Evolutionary conservation across 2,113 vertebrate genomes (phyloP).

Genomic region (Willisornis vidua): DNA sequence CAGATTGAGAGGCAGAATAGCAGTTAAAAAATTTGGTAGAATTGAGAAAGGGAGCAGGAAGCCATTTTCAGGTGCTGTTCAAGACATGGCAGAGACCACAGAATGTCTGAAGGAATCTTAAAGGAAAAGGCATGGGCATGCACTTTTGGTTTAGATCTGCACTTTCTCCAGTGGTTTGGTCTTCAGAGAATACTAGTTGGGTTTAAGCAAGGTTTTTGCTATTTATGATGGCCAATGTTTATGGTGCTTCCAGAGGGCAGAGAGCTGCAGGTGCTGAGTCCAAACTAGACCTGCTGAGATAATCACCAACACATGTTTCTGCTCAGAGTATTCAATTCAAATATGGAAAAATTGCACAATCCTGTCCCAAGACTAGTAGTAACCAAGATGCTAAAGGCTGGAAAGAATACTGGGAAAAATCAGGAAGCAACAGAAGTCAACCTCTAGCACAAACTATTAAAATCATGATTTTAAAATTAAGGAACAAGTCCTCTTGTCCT

Average conservation of each 20-base stretch:
- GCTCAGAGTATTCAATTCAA: neutral
- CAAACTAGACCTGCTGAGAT: neutral
- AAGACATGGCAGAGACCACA: neutral
- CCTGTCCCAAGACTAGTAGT: neutral
- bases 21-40: neutral
- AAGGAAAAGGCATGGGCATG: neutral
- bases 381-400: neutral
- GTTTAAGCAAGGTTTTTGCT: neutral
- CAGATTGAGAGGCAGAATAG: neutral
- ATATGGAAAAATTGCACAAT: neutral
- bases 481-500: neutral
- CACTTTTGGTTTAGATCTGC: neutral
- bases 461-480: neutral
- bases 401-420: neutral
- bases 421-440: neutral
- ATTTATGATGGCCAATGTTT: neutral
- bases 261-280: neutral
- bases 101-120: neutral
- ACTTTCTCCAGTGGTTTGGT: neutral
- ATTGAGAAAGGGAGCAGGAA: neutral
- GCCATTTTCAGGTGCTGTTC: neutral
- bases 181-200: neutral
- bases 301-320: neutral
- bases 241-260: neutral
- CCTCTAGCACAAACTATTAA: neutral